Conservation (phyloP, 2,797 vertebrate species). For the Uromys caudimaculatus region DNA sequence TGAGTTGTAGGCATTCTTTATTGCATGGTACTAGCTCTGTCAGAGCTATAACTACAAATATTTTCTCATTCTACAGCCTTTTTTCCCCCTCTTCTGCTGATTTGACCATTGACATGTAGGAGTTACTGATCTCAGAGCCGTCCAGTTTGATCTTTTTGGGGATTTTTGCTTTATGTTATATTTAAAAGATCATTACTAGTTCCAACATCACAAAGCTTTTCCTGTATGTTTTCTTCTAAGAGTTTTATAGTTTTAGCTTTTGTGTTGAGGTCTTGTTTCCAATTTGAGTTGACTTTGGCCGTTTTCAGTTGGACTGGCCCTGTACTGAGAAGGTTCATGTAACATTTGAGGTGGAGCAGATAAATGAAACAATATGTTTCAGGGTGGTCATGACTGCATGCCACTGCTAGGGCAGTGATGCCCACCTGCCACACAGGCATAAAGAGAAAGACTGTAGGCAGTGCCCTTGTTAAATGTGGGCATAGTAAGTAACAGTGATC, state of each 20-base stretch:
- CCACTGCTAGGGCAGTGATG: not conserved
- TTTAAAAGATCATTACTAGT: not conserved
- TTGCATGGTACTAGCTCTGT: not conserved
- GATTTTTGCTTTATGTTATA: not conserved
- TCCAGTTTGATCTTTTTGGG: not conserved
- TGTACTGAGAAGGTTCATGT: not conserved
- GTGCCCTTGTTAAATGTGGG: not conserved
- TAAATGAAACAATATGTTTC: not conserved
- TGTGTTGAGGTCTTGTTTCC: conserved; percentile 5
- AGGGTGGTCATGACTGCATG: not conserved
- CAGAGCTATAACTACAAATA: not conserved
- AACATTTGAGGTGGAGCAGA: not conserved
- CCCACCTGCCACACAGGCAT: not conserved
- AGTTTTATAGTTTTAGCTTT: conserved; percentile 13
- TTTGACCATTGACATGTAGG: not conserved
- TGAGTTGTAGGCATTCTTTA: not conserved
- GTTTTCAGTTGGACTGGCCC: conserved; percentile 3
- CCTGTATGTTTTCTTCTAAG: conserved; percentile 41
- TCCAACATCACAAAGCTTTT: not conserved
- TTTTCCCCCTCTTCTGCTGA: conserved; percentile 3
- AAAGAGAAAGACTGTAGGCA: not conserved
- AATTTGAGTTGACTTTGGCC: conserved; percentile 39
- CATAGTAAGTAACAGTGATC: not conserved
- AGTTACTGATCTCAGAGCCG: conserved; percentile 21
- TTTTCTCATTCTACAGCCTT: not conserved